phyloP scores from a whole-genome alignment of 1,140 invertebrate genomes.

The Campodea augens region DNA sequence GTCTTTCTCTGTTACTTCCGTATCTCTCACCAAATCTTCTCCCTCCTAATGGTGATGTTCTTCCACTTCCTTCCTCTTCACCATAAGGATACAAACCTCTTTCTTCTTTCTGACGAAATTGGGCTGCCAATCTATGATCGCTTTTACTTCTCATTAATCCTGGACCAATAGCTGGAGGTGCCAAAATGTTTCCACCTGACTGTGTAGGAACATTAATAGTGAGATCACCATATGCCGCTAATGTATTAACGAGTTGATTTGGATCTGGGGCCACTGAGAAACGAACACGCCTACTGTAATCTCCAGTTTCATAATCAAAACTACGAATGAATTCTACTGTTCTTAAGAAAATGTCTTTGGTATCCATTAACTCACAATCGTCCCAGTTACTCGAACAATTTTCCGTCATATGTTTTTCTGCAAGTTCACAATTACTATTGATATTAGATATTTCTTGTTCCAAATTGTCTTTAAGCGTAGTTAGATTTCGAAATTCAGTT shows the following conservation, averaged over 20 bases:
- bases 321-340: slow-evolving; percentile 84
- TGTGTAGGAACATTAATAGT: slow-evolving; percentile 45
- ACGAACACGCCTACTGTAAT: slow-evolving; percentile 64
- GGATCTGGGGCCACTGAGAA: slow-evolving; percentile 74
- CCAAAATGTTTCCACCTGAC: slow-evolving; percentile 36
- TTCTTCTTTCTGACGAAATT: slow-evolving; percentile 62
- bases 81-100: slow-evolving; percentile 20
- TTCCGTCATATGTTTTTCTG: slow-evolving; percentile 81
- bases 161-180: slow-evolving; percentile 30
- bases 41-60: slow-evolving; percentile 42
- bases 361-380: slow-evolving; percentile 73
- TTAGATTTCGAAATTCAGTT: slow-evolving; percentile 60
- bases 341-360: slow-evolving; percentile 84
- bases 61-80: slow-evolving; percentile 23
- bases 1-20: slow-evolving; percentile 24
- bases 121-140: slow-evolving; percentile 73
- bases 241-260: slow-evolving; percentile 65
- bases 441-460: slow-evolving; percentile 85
- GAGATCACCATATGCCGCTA: slow-evolving; percentile 69
- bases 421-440: slow-evolving; percentile 82
- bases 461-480: slow-evolving; percentile 74
- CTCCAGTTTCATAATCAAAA: slow-evolving; percentile 77
- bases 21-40: slow-evolving; percentile 48
- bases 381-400: slow-evolving; percentile 54
- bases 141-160: slow-evolving; percentile 82